A percentile compares a stretch with the other conserved stretches of the same genome.
phyloP scores from a whole-genome alignment of 2,888 invertebrate genomes.

The Drosophila fungiperda region DNA sequence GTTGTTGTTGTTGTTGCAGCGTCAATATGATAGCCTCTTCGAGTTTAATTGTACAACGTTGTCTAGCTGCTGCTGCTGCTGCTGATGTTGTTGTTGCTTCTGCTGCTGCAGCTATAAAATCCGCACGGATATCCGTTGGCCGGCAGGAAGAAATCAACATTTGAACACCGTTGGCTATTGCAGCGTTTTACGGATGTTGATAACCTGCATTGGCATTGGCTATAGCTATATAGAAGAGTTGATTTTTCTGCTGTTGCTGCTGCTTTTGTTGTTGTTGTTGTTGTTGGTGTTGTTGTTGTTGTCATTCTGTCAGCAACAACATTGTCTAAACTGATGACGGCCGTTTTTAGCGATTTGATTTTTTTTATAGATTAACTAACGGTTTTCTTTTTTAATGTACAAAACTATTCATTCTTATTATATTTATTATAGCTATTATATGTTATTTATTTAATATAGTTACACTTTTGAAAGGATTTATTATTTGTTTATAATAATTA shows the following conservation, averaged over 20 bases:
- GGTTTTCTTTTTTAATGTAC: conserved; percentile 7
- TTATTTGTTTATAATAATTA: conserved; percentile 1
- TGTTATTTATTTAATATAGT: background rate
- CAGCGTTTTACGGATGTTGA: conserved; percentile 76
- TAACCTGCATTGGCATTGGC: conserved; percentile 72
- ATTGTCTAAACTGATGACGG: conserved; percentile 53
- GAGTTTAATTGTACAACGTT: conserved; percentile 69
- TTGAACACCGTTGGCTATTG: conserved; percentile 77
- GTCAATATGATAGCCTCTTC: conserved; percentile 76
- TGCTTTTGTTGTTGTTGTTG: conserved; percentile 32
- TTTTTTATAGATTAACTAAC: conserved; percentile 10
- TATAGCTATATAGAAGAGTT: conserved; percentile 52
- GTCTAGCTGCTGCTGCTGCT: conserved; percentile 31
- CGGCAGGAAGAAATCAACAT: conserved; percentile 82
- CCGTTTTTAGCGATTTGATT: conserved; percentile 18
- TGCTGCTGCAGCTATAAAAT: conserved; percentile 69
- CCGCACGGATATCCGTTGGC: conserved; percentile 83
- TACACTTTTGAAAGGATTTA: background rate
- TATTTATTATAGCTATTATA: background rate
- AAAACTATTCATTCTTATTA: background rate
- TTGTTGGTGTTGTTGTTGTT: conserved; percentile 34
- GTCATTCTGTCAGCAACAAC: conserved; percentile 67
- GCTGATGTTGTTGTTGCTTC: conserved; percentile 27
- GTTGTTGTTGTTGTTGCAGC: conserved; percentile 55
- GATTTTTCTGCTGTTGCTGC: conserved; percentile 48